phyloP scores from a whole-genome alignment of 2,888 invertebrate genomes.

The Liodrosophila aerea region DNA sequence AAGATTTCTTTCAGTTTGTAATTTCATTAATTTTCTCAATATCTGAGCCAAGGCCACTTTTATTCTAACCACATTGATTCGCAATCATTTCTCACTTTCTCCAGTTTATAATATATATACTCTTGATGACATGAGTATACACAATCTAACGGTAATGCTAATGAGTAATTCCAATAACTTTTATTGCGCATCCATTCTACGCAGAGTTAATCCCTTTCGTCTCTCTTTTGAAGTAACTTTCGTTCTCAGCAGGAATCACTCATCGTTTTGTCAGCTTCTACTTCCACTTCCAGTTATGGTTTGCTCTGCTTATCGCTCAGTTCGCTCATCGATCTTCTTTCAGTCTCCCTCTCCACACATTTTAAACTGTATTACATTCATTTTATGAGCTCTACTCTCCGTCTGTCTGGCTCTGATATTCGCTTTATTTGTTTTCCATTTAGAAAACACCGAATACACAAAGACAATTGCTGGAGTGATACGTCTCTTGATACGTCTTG shows the following conservation, averaged over 20 bases:
- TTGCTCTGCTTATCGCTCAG: too few relatives aligned
- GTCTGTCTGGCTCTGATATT: background rate
- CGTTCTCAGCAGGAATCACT: too few relatives aligned
- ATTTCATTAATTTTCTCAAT: too few relatives aligned
- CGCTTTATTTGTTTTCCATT: slow-evolving; percentile 70
- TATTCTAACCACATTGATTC: background rate
- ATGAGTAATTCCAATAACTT: too few relatives aligned
- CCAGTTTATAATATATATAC: background rate
- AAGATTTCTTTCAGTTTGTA: too few relatives aligned
- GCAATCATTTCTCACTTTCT: slow-evolving; percentile 9
- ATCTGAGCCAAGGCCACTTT: too few relatives aligned
- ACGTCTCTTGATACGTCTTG: slow-evolving; percentile 21
- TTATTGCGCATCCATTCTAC: background rate
- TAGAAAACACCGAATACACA: slow-evolving; percentile 65
- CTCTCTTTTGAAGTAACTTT: too few relatives aligned
- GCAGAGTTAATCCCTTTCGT: too few relatives aligned
- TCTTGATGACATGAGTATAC: too few relatives aligned
- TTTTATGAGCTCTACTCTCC: slow-evolving; percentile 53
- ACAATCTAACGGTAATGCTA: too few relatives aligned
- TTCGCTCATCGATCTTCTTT: slow-evolving; percentile 10
- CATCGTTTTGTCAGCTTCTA: too few relatives aligned
- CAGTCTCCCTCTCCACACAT: slow-evolving; percentile 21
- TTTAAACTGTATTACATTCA: slow-evolving; percentile 73
- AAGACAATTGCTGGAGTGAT: slow-evolving; percentile 58
- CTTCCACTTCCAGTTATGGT: too few relatives aligned